phyloP scores from a whole-genome alignment of 1,140 invertebrate genomes.

The Maniola jurtina region DNA sequence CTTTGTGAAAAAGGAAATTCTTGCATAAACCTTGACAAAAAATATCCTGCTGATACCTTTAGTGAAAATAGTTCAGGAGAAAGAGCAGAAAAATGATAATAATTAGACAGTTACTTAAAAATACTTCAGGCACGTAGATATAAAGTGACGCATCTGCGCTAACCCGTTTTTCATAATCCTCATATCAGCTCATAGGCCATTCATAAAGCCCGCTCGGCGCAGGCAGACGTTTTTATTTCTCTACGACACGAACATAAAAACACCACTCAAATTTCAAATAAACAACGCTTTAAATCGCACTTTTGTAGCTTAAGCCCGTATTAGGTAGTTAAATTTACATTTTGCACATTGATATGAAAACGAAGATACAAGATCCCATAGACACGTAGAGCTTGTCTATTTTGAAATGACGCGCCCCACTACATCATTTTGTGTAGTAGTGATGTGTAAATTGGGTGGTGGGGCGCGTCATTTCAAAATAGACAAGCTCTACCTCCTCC shows the following conservation, averaged over 20 bases:
- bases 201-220: conserved; percentile 53
- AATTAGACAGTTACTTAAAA: no score
- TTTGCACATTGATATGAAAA: conserved; percentile 19
- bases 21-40: no score
- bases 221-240: conserved; percentile 74
- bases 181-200: conserved; percentile 57
- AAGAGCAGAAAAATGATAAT: no score
- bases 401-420: no score
- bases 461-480: no score
- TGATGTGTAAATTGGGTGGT: no score
- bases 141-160: conserved; percentile 40
- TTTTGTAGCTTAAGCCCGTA: conserved; percentile 57
- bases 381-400: no score
- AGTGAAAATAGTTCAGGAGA: no score
- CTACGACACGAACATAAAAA: conserved; percentile 67
- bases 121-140: background rate
- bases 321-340: conserved; percentile 77
- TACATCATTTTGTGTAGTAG: no score
- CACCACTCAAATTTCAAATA: conserved; percentile 70
- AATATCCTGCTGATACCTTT: no score
- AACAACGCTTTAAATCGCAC: conserved; percentile 67
- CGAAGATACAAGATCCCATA: background rate
- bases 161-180: conserved; percentile 28
- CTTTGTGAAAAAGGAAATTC: no score
- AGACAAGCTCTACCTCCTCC: no score